These are phyloP conservation scores for Ivindomyrus marchei DNA, from an alignment of 2,113 vertebrate genomes.

Conservation along the genomic window DNA sequence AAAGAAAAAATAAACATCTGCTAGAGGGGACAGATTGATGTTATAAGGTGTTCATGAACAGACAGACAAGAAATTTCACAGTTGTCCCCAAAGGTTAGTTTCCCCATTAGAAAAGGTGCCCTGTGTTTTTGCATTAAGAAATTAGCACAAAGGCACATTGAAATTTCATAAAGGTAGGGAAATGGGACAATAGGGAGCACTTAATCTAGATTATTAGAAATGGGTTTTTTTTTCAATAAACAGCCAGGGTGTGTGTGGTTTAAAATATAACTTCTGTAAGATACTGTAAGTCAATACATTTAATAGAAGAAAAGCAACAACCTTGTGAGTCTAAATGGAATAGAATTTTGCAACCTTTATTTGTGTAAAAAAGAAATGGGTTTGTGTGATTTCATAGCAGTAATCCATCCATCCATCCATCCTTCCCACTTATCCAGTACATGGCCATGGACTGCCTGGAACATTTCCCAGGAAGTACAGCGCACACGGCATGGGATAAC, in stretches of 20 bases:
- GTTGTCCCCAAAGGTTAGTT: neutral
- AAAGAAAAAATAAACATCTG: neutral
- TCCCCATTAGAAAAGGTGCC: neutral
- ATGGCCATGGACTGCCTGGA: neutral
- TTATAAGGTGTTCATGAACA: neutral
- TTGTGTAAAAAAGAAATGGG: neutral
- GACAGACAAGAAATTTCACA: neutral
- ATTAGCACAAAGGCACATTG: neutral
- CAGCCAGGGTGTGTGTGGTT: neutral
- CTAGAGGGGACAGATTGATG: neutral
- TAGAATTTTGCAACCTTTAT: neutral
- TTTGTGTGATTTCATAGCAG: neutral
- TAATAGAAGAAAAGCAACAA: neutral
- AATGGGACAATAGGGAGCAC: neutral
- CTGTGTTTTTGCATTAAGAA: neutral
- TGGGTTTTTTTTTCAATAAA: neutral
- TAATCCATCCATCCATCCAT: neutral
- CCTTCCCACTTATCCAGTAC: neutral
- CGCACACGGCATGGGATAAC: neutral
- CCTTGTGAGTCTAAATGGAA: neutral
- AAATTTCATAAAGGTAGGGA: neutral
- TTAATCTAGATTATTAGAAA: neutral
- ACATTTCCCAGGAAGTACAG: neutral
- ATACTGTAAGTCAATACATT: neutral
- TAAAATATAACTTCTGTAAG: neutral